phyloP scores from a whole-genome alignment of 2,888 invertebrate species.

The Morinoia aosen region DNA sequence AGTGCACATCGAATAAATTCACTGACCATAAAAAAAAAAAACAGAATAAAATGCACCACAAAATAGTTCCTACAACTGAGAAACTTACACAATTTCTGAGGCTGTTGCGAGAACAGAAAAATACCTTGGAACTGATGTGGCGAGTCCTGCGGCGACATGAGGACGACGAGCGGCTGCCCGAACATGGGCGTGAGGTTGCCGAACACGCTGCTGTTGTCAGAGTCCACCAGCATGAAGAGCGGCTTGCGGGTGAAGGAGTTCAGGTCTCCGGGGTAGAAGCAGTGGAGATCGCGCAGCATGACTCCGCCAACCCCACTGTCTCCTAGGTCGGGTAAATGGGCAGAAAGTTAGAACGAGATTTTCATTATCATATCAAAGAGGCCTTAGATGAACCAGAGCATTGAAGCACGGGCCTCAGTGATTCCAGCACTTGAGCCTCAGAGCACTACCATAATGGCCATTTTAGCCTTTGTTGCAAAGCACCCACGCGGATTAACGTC shows the following conservation, averaged over 20 bases:
- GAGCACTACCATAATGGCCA: no score
- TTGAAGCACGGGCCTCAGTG: no score
- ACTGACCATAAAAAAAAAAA: no score
- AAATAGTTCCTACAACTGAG: neutral
- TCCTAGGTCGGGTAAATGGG: slow-evolving; percentile 32
- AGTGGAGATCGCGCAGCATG: slow-evolving; percentile 66
- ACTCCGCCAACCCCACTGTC: slow-evolving; percentile 25
- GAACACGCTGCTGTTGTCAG: slow-evolving; percentile 94
- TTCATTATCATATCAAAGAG: no score
- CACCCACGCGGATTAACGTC: no score
- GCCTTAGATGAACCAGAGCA: no score
- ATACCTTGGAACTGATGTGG: slow-evolving; percentile 87
- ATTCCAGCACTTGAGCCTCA: no score
- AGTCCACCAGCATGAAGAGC: slow-evolving; percentile 93
- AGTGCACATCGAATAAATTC: no score
- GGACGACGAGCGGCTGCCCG: slow-evolving; percentile 91
- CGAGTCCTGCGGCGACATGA: slow-evolving; percentile 93
- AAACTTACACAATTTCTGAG: no score
- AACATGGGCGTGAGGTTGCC: slow-evolving; percentile 87
- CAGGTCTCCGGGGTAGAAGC: slow-evolving; percentile 91
- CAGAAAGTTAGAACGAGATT: neutral
- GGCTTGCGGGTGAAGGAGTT: slow-evolving; percentile 94
- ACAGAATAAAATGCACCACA: neutral
- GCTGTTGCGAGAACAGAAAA: no score
- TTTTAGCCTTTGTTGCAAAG: no score